Conservation (phyloP, 1,140 invertebrate genomes). For the Drosophila parabipectinata region DNA sequence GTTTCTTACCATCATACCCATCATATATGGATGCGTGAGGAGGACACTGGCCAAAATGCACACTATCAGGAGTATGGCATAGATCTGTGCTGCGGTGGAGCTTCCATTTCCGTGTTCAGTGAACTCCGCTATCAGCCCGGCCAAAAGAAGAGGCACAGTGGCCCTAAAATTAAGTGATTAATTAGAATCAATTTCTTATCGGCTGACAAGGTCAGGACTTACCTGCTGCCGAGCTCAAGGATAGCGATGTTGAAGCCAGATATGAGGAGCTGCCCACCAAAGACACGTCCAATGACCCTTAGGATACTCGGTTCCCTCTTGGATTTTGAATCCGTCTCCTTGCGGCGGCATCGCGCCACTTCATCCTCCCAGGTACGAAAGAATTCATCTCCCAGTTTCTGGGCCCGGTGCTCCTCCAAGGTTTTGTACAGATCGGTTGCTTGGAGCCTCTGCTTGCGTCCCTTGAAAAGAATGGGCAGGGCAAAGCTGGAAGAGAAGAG, state of each 20-base stretch:
- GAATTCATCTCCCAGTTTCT: conserved; percentile 59
- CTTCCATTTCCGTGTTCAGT: conserved; percentile 82
- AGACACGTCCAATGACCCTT: conserved; percentile 58
- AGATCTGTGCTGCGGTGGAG: conserved; percentile 85
- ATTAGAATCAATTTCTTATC: conserved; percentile 12
- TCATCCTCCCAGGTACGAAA: conserved; percentile 59
- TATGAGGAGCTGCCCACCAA: conserved; percentile 57
- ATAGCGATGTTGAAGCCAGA: conserved; percentile 48
- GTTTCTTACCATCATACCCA: conserved; percentile 85
- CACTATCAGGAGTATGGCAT: conserved; percentile 86
- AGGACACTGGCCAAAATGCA: conserved; percentile 85
- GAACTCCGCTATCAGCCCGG: conserved; percentile 85
- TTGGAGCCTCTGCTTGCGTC: conserved; percentile 85
- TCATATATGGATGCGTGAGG: conserved; percentile 87
- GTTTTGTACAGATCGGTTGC: conserved; percentile 85
- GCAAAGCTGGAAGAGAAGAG: conserved; percentile 81
- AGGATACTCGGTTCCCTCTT: conserved; percentile 49
- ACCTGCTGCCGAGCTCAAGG: conserved; percentile 63
- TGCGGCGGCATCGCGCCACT: conserved; percentile 28
- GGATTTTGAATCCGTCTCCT: not conserved
- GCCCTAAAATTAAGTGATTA: conserved; percentile 85
- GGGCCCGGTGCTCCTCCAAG: conserved; percentile 85
- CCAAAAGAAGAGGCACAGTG: conserved; percentile 69
- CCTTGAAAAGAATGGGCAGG: conserved; percentile 85
- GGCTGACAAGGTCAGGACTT: conserved; percentile 13